Percentiles rank a stretch among this genome's conserved stretches.
phyloP scores from a whole-genome alignment of 1,140 invertebrate species.

The Hypsibius dujardini region DNA sequence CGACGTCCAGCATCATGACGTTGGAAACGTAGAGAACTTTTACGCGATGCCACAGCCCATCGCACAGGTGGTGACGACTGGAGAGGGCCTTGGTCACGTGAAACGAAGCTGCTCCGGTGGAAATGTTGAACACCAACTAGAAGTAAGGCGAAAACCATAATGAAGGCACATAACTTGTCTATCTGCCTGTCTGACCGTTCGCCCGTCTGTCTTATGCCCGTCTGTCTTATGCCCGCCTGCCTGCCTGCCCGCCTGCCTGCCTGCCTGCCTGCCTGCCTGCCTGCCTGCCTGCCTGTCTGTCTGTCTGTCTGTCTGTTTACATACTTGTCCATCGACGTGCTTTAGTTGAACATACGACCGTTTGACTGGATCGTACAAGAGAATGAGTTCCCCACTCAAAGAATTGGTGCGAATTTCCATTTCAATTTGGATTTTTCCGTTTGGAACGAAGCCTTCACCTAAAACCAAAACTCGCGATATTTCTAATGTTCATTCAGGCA shows the following conservation, averaged over 20 bases:
- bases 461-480: neutral
- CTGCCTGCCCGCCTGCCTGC: neutral
- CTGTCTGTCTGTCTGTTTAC: neutral
- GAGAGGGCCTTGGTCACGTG: neutral
- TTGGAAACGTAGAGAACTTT: conserved; percentile 24
- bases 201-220: neutral
- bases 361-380: neutral
- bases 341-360: neutral
- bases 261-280: neutral
- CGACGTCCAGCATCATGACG: conserved; percentile 25
- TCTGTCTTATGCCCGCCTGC: neutral
- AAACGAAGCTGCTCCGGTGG: neutral
- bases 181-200: neutral
- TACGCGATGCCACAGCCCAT: conserved; percentile 28
- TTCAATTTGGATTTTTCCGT: neutral
- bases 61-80: conserved; percentile 23
- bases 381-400: neutral
- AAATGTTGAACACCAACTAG: conserved; percentile 3
- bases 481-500: no score
- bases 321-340: neutral
- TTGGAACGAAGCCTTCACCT: neutral
- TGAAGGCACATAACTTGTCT: neutral
- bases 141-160: no score
- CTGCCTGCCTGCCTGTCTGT: neutral
- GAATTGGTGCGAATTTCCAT: conserved; percentile 15